These are phyloP conservation scores for Troglohyphantes excavatus DNA, from an alignment of 2,888 invertebrate species.

Conservation along the genomic window DNA sequence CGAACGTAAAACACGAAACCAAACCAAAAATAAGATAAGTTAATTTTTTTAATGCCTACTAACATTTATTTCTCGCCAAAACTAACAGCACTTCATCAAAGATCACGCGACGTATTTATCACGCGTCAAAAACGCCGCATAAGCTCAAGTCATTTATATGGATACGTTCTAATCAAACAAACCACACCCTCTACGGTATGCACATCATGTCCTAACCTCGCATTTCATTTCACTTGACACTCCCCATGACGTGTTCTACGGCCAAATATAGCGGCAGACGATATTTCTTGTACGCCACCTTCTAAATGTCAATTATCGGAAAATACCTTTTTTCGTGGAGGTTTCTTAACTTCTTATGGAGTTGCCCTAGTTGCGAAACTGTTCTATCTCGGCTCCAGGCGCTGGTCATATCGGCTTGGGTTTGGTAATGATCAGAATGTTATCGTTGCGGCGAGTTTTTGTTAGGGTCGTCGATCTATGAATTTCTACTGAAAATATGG, in stretches of 20 bases:
- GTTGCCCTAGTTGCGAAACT: constrained; percentile 26
- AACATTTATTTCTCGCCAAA: neutral
- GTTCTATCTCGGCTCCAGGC: constrained; percentile 3
- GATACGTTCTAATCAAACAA: constrained; percentile 20
- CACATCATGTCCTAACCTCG: neutral
- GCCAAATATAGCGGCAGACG: neutral
- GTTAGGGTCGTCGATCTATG: neutral
- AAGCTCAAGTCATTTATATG: neutral
- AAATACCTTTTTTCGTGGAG: neutral
- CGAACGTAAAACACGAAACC: too few species aligned
- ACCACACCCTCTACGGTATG: constrained; percentile 7
- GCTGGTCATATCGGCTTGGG: neutral
- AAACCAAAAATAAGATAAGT: too few species aligned
- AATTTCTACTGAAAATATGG: neutral
- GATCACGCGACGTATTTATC: neutral
- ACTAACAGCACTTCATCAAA: neutral
- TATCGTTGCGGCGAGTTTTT: neutral
- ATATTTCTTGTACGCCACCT: neutral
- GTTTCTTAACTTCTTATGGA: neutral
- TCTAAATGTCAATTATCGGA: constrained; percentile 25
- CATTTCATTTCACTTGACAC: constrained; percentile 23
- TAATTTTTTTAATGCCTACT: neutral
- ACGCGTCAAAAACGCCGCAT: too few species aligned
- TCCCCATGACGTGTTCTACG: constrained; percentile 28
- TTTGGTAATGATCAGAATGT: neutral